phyloP scores from a whole-genome alignment of 2,113 vertebrate species.

The Mirza zaza region DNA sequence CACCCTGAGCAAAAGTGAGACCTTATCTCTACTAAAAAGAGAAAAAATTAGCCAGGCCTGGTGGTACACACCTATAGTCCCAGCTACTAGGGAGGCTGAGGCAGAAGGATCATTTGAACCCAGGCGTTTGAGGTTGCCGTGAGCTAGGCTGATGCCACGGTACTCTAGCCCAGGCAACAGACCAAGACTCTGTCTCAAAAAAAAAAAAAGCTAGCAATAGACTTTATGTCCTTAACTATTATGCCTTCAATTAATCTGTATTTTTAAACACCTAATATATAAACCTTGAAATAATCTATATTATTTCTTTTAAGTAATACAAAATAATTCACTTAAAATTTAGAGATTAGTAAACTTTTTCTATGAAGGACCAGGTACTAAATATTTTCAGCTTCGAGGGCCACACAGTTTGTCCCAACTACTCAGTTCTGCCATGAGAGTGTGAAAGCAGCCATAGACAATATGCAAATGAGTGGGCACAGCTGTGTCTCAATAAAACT shows the following conservation, averaged over 20 bases:
- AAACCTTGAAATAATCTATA: neutral
- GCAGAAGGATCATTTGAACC: too few species aligned
- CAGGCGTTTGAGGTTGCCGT: too few species aligned
- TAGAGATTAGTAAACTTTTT: neutral
- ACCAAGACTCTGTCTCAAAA: too few species aligned
- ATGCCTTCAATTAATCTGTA: neutral
- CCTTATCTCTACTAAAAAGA: too few species aligned
- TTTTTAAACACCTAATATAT: slow-evolving; percentile 26
- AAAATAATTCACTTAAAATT: slow-evolving; percentile 20
- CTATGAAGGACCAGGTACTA: neutral
- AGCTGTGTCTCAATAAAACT: slow-evolving; percentile 19
- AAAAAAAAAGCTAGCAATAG: neutral
- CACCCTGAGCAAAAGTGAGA: too few species aligned
- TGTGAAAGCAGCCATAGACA: neutral
- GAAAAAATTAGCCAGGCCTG: too few species aligned
- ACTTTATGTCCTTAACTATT: neutral
- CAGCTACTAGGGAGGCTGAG: too few species aligned
- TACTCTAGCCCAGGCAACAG: too few species aligned
- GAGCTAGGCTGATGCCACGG: too few species aligned
- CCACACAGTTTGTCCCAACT: neutral
- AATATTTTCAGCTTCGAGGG: neutral
- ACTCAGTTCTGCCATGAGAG: neutral
- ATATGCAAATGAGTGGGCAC: neutral
- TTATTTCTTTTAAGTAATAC: slow-evolving; percentile 17
- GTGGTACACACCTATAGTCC: too few species aligned